Evolutionary conservation across 2,888 invertebrate genomes (phyloP).

Genomic region (Carcina quercana): DNA sequence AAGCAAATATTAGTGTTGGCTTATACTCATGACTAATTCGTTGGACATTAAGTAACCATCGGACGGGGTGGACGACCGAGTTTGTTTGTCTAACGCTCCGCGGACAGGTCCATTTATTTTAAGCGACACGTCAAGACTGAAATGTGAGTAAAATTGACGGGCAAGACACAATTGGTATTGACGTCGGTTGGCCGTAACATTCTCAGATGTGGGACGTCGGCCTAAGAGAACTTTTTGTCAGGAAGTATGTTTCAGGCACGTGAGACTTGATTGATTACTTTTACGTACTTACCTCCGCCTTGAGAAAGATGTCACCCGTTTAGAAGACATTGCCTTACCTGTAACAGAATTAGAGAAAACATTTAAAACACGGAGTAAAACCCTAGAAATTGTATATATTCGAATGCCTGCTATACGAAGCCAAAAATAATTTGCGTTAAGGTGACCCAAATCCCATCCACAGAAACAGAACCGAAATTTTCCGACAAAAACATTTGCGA

Average conservation of each 20-base stretch:
- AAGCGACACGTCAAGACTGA: conserved; percentile 26
- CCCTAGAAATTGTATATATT: background rate
- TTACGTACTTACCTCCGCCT: conserved; percentile 50
- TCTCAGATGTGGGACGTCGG: conserved; percentile 34
- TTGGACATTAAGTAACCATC: conserved; percentile 60
- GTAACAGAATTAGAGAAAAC: conserved; percentile 46
- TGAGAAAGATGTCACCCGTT: conserved; percentile 52
- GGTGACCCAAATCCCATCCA: background rate
- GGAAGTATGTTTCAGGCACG: conserved; percentile 5
- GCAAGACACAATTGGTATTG: conserved; percentile 21
- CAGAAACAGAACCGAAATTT: conserved; percentile 7
- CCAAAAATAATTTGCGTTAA: too few species aligned
- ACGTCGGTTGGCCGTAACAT: conserved; percentile 21
- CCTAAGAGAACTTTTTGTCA: conserved; percentile 18
- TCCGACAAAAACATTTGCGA: conserved; percentile 12
- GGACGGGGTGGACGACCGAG: conserved; percentile 64
- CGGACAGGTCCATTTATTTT: conserved; percentile 46
- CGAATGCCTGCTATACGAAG: background rate
- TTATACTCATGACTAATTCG: conserved; percentile 47
- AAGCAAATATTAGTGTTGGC: conserved; percentile 49
- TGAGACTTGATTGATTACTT: conserved; percentile 40
- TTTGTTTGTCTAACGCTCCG: conserved; percentile 43
- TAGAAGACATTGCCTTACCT: conserved; percentile 71
- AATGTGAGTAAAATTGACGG: conserved; percentile 32
- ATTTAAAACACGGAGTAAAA: background rate